Percentiles rank a stretch among this genome's conserved stretches.
These are phyloP conservation scores for Lepilemur septentrionalis DNA, from an alignment of 2,797 vertebrate genomes.

Conservation along the genomic window DNA sequence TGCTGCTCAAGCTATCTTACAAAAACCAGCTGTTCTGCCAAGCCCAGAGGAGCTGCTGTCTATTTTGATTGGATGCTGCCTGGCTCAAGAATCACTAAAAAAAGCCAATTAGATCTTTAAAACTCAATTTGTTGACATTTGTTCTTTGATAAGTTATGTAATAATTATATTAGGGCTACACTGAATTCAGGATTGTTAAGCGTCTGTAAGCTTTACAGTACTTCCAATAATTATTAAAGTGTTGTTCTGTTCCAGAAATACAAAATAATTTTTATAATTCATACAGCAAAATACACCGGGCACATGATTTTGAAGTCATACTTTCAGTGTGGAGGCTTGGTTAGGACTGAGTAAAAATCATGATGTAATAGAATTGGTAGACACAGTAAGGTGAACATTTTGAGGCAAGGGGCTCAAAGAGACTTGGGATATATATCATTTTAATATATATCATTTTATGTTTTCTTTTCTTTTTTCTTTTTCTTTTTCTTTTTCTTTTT, in stretches of 20 bases:
- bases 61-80: not conserved
- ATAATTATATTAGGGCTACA: not conserved
- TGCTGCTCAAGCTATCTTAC: not conserved
- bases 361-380: not conserved
- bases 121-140: not conserved
- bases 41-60: not conserved
- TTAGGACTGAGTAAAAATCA: not conserved
- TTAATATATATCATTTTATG: not conserved
- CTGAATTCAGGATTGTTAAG: not conserved
- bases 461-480: too few relatives aligned
- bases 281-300: not conserved
- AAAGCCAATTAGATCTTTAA: not conserved
- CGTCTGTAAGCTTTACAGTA: not conserved
- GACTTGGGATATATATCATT: not conserved
- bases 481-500: too few relatives aligned
- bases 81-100: not conserved
- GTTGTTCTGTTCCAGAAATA: not conserved
- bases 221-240: not conserved
- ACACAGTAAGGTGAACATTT: not conserved
- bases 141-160: not conserved
- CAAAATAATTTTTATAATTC: not conserved
- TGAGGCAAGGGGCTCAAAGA: not conserved
- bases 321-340: not conserved
- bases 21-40: not conserved
- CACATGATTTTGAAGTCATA: conserved; percentile 1